Evolutionary conservation across 1,140 invertebrate species (phyloP), one percentile per base, ranked within the genome.

Genomic region (Magallana angulata): DNA sequence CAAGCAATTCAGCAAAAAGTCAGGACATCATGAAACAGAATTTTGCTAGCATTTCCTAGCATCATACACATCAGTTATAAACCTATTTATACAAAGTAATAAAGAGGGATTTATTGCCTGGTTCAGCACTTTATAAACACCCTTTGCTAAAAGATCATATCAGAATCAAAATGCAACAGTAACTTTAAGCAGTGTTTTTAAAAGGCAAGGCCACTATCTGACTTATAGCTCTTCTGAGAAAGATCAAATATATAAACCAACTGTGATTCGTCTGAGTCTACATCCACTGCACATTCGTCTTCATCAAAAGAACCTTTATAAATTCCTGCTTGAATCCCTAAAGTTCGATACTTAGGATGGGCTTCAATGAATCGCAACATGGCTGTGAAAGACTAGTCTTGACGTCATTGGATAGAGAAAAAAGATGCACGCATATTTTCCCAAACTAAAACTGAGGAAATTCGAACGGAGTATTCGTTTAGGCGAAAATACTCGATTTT

Each of bases 281-380:
- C 36, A 18, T 62, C 59, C 58, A 30, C 58, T 56, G 48, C 82
- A 58, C 56, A 57, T 7, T 84, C 56, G n/a, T 59, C 56, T 60
- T 36, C 83, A 62, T 60, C 8, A 60, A 36, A 30, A 84, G 71
- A 84, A 48, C 82, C 83, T 80, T 56, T 84, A 71, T 87, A 84
- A 36, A 84, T 84, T 18, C 87, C 82, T 57, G 82, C 82, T 59
- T 84, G 82, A n/a, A 88, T 80, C 30, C 85, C 85, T n/a, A 87
- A 18, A 7, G 85, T 59, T 16, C 80, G 80, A 59, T 57, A 64
- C 57, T 24, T 83, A 2, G 80, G 76, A 57, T 82, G 7, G 7
- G 76, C 60, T 30, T 82, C 58, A 62, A 82, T 14, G 48, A 11
- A 87, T 62, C 80, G 56, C 59, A 87, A 59, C 80, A 87, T 87